Base-by-base conservation (phyloP, 2,888 invertebrate species). In the Belgica antarctica region DNA sequence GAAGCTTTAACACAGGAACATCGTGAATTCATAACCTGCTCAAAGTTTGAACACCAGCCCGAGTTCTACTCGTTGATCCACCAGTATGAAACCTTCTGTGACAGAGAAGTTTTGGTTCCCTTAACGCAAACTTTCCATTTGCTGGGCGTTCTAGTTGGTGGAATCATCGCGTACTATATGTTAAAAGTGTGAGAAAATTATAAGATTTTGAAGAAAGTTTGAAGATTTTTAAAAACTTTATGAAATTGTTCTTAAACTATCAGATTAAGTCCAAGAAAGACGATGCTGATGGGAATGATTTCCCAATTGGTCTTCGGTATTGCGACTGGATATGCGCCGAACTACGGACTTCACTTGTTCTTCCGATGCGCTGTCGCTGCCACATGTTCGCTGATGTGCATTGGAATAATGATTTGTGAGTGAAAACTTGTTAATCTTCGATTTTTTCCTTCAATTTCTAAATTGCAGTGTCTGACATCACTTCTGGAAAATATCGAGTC, bases 81-180 rank as follows among this genome's bases (percentile, higher is more conserved):
- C n/a, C 79, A 82, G 75, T 82, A 79, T 72, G 79, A 81, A 75
- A 75, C 82, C 71, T 81, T 81, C 7, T 81, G 82, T 73, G 79
- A 80, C 12, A 76, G 80, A 36, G 79, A 79, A 72, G 81, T 81
- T 65, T 75, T 82, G 19, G 80, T 81, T 41, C 80, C 81, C 41
- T 78, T 81, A 17, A 81, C 81, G 15, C 82, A 82, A 74, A 81
- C 80, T 76, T 81, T 81, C 75, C 82, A 82, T 75, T 74, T 82
- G 47, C 79, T 82, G 72, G 82, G 82, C n/a, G 80, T 82, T 7
- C 75, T 82, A 7, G 77, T 78, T 1, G 82, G 82, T n/a, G 82
- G 82, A 41, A 77, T 81, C 71, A 71, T 81, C 70, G 81, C 81
- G 47, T 78, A 79, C 71, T 77, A 79, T 72, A 73, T 81, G 41